Base-by-base conservation (phyloP, 2,888 invertebrate species). In the Diadromus collaris region DNA sequence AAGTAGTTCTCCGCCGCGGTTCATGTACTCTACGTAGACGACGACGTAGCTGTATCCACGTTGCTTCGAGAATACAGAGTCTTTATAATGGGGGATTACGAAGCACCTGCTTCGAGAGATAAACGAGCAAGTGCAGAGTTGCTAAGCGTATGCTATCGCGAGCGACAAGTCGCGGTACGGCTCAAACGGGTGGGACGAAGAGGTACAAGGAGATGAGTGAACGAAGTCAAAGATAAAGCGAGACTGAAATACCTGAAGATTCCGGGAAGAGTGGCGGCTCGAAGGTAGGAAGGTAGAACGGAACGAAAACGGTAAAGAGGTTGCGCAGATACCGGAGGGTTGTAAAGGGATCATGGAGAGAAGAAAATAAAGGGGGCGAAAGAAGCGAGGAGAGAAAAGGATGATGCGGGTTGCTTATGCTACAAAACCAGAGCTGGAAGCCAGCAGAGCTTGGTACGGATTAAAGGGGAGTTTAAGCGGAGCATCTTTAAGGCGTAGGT, bases 81-180 rank as follows among this genome's bases (percentile, higher is more conserved):
- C 75, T 82, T 68, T 80, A 76, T 80, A 81, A 80, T 78, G 67
- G 77, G 77, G 77, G 80, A 82, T 81, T 81, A 78, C 74, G 75
- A 76, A 70, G 80, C 73, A 80, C 73, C 80, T 77, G 78, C 76
- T 79, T 80, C 78, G 75, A 54, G 63, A 72, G 74, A 77, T 79
- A 79, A 79, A 79, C 79, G 79, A 76, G 79, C 79, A 21, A 76
- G 72, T 76, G 79, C 76, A 44, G 76, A 76, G 76, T 72, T 79
- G 76, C 72, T 76, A 76, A 76, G 68, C 76, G 65, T 60, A 58
- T n/a, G 13, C 69, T 48, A 63, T 68, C 64, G 58, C 72, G 32
- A 29, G 32, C 32, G 51, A 67, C 61, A 61, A 64, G 63, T 56
- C 63, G 56, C 34, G 54, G 56, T 58, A 58, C 68, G 38, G 73